Base-by-base conservation (phyloP, 2,797 vertebrate genomes). In the Loriculus beryllinus region DNA sequence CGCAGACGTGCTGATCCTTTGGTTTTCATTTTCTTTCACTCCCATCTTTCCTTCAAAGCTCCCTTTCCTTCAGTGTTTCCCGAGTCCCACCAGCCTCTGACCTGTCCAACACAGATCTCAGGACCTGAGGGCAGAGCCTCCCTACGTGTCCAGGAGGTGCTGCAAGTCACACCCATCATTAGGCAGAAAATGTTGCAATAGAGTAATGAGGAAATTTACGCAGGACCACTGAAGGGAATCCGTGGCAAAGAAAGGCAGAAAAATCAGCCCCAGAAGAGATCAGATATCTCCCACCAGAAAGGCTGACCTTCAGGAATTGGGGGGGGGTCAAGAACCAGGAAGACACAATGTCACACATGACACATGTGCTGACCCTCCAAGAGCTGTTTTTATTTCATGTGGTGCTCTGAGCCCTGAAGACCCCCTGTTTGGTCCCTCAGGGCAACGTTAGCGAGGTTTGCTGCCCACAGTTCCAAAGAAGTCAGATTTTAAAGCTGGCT, bases 341-440 rank as follows among this genome's bases (percentile, higher is more conserved):
- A 63, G 49, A 47, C 0, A 2, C 0, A 0, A 12, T 45, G 22
- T 51, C n/a, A 47, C 3, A 5, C 9, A 1, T 25, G 12, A 64
- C 19, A 45, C 26, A 33, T 0, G 0, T 86, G 42, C 47, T 19
- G 10, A 15, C 17, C 21, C 28, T 52, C n/a, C 35, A 81, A 59
- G 43, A 42, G 4, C 35, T 57, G 31, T 26, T 76, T 88, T 48
- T 54, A 16, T 90, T 69, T 83, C 17, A 4, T 25, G 13, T 52
- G 56, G 56, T 88, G 6, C 18, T 62, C 42, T 71, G 63, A 83
- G 65, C 26, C 21, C 18, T 2, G 2, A 56, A 68, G 26, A 47
- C 19, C 40, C 25, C 10, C 21, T 83, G 1, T 74, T 84, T 5
- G 2, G 22, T 72, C 35, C 43, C 71, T 70, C 43, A 35, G 45